Evolutionary conservation across 2,797 vertebrate genomes (phyloP).

Genomic region (Limnodromus scolopaceus): DNA sequence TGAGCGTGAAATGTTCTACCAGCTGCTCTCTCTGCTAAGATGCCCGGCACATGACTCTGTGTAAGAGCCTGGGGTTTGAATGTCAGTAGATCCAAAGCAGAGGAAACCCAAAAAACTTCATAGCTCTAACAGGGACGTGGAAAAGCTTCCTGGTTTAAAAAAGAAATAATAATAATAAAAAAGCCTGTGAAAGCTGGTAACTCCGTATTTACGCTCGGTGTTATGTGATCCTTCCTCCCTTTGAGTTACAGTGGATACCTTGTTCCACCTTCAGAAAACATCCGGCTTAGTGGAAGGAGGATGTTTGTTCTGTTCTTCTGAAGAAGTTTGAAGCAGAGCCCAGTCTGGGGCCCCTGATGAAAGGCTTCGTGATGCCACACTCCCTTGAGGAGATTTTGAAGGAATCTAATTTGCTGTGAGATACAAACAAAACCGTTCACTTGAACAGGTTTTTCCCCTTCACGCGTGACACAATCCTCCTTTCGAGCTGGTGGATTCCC

Average conservation of each 20-base stretch:
- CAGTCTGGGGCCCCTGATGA: constrained; percentile 37
- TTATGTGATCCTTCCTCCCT: constrained; percentile 63
- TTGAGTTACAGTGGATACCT: constrained; percentile 64
- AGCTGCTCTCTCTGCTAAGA: background rate
- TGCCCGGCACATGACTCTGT: background rate
- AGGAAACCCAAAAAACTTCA: constrained; percentile 16
- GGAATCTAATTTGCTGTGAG: background rate
- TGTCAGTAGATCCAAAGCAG: background rate
- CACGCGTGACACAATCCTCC: background rate
- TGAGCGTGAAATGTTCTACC: background rate
- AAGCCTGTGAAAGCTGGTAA: constrained; percentile 10
- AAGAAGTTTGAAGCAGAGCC: constrained; percentile 51
- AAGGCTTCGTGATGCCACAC: constrained; percentile 14
- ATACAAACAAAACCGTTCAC: background rate
- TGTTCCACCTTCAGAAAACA: constrained; percentile 64
- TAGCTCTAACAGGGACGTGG: background rate
- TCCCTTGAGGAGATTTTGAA: constrained; percentile 32
- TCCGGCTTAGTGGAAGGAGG: constrained; percentile 35
- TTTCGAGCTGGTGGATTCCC: background rate
- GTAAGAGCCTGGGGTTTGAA: background rate
- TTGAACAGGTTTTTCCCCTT: background rate
- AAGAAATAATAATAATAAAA: background rate
- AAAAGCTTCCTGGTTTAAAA: constrained; percentile 41
- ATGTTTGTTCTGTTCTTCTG: constrained; percentile 67
- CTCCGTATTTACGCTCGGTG: constrained; percentile 1